Percentiles rank a stretch among this genome's conserved stretches.
Evolutionary conservation across 2,113 vertebrate species (phyloP).

Genomic region (Urocitellus parryii): DNA sequence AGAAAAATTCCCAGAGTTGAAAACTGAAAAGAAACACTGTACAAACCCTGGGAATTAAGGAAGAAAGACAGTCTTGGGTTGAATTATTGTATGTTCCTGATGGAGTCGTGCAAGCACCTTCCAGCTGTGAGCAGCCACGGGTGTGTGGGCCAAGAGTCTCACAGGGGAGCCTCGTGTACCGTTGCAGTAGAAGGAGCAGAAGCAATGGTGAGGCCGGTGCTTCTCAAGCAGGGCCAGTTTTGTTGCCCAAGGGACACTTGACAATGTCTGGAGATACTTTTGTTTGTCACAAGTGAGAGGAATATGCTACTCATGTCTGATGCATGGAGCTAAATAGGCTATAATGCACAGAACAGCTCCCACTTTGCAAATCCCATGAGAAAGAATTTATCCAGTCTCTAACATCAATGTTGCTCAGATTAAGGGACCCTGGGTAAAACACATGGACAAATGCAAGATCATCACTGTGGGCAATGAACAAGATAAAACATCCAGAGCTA

Average conservation of each 20-base stretch:
- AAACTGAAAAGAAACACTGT: constrained; percentile 73
- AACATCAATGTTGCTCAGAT: neutral
- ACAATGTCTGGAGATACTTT: neutral
- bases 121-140: neutral
- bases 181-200: neutral
- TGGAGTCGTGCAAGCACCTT: neutral
- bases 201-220: neutral
- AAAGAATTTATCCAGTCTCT: neutral
- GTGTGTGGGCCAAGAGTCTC: neutral
- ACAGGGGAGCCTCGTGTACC: neutral
- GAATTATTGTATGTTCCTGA: constrained; percentile 40
- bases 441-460: neutral
- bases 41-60: constrained; percentile 55
- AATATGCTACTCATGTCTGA: neutral
- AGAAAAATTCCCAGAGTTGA: constrained; percentile 81
- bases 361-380: fast-evolving
- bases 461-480: neutral
- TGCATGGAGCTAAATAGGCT: neutral
- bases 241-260: neutral
- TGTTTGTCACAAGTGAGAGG: neutral
- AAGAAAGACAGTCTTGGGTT: neutral
- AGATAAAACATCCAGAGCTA: neutral
- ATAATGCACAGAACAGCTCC: neutral
- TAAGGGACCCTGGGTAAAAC: neutral
- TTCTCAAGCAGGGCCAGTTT: neutral